Evolutionary conservation across 2,888 invertebrate genomes (phyloP).

Genomic region (Acheta domesticus): DNA sequence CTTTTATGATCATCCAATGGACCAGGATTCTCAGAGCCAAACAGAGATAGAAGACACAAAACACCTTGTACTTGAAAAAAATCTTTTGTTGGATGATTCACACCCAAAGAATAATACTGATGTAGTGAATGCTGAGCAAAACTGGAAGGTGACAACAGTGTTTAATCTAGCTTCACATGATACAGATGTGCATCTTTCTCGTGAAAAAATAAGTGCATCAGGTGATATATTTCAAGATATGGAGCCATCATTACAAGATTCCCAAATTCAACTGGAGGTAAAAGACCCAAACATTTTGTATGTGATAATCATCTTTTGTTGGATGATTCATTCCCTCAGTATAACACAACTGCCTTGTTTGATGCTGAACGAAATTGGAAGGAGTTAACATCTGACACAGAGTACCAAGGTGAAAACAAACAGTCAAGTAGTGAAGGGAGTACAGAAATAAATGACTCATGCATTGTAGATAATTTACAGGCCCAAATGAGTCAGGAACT

Average conservation of each 20-base stretch:
- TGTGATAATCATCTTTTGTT: constrained; percentile 27
- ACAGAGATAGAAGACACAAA: too few species aligned
- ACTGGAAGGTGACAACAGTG: neutral
- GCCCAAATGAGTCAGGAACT: too few species aligned
- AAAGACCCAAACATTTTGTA: neutral
- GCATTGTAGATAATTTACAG: too few species aligned
- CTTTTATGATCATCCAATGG: neutral
- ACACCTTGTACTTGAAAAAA: too few species aligned
- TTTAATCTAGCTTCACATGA: neutral
- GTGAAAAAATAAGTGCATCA: constrained; percentile 19
- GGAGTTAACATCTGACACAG: constrained; percentile 34
- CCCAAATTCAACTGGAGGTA: neutral
- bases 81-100: too few species aligned
- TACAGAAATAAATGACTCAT: too few species aligned
- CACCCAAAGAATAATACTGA: too few species aligned
- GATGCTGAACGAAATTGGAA: constrained; percentile 27
- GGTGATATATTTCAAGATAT: neutral
- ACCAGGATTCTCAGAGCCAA: neutral
- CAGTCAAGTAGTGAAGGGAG: constrained; percentile 39
- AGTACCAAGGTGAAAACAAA: constrained; percentile 48
- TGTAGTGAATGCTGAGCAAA: neutral
- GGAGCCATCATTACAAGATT: neutral
- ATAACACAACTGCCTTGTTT: neutral
- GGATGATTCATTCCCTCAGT: constrained; percentile 26
- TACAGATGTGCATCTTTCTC: neutral